Evolutionary conservation across 2,888 invertebrate species (phyloP).

Genomic region (Chrysolina haemoptera): DNA sequence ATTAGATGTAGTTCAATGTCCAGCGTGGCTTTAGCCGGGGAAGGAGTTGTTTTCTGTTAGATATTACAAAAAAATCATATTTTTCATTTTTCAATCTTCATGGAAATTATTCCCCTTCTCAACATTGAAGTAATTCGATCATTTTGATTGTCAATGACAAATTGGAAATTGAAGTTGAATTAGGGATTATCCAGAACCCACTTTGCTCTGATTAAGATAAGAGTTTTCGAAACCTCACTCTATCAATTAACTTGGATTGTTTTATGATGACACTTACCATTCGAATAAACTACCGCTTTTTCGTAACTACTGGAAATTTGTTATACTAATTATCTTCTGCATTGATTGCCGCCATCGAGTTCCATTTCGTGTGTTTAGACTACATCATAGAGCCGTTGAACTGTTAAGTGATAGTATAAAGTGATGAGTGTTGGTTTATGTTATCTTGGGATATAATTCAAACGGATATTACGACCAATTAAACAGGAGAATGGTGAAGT

Average conservation of each 20-base stretch:
- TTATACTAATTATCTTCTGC: conserved; percentile 15
- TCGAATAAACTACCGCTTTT: conserved; percentile 3
- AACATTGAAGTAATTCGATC: too few species aligned
- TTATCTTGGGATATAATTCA: conserved; percentile 45
- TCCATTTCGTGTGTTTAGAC: conserved; percentile 37
- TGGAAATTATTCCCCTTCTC: too few species aligned
- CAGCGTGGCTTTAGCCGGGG: too few species aligned
- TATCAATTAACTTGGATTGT: neutral
- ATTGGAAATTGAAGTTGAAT: too few species aligned
- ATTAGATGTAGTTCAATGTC: too few species aligned
- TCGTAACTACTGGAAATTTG: neutral
- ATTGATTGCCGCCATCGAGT: conserved; percentile 18
- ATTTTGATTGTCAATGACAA: too few species aligned
- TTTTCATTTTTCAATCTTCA: too few species aligned
- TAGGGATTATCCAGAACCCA: too few species aligned
- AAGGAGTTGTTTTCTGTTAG: too few species aligned
- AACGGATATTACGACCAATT: conserved; percentile 42
- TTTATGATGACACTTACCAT: neutral
- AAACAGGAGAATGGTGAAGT: conserved; percentile 27
- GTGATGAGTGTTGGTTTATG: conserved; percentile 41
- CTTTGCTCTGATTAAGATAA: too few species aligned
- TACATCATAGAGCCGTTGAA: conserved; percentile 35
- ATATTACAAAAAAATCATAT: too few species aligned
- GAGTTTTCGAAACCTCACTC: neutral
- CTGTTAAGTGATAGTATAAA: conserved; percentile 47